Percentiles rank a stretch among this genome's conserved stretches.
Evolutionary conservation across 2,888 invertebrate species (phyloP).

Genomic region (Cacoxenus indagator): DNA sequence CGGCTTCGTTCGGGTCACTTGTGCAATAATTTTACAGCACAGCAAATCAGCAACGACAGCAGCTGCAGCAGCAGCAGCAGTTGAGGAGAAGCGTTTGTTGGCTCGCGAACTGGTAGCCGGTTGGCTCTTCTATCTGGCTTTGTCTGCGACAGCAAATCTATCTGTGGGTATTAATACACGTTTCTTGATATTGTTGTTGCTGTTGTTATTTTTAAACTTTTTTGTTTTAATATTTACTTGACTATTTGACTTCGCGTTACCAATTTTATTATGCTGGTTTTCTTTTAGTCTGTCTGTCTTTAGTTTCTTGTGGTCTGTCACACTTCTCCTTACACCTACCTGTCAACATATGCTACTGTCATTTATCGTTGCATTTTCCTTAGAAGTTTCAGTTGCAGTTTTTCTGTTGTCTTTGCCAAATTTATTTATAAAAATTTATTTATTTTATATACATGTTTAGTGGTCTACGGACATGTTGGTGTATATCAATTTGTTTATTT

Average conservation of each 20-base stretch:
- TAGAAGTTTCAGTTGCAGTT: too few species aligned
- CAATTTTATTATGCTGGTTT: neutral
- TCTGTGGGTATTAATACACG: slow-evolving; percentile 16
- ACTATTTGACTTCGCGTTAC: slow-evolving; percentile 26
- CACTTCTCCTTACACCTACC: too few species aligned
- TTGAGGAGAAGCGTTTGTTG: slow-evolving; percentile 5
- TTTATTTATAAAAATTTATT: too few species aligned
- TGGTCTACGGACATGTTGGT: slow-evolving; percentile 9
- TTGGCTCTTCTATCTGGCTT: neutral
- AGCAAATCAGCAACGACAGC: slow-evolving; percentile 39
- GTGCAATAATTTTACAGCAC: slow-evolving; percentile 41
- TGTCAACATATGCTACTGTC: neutral
- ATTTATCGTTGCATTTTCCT: too few species aligned
- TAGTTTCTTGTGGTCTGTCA: too few species aligned
- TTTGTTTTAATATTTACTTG: slow-evolving; percentile 39
- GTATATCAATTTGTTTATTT: too few species aligned
- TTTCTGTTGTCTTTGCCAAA: slow-evolving; percentile 17
- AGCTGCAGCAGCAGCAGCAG: slow-evolving; percentile 24
- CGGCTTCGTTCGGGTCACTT: slow-evolving; percentile 36
- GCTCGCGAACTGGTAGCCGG: slow-evolving; percentile 1
- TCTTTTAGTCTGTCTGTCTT: neutral
- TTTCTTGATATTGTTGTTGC: slow-evolving; percentile 31
- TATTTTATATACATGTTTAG: too few species aligned
- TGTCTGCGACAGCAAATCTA: neutral
- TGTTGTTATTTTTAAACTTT: slow-evolving; percentile 41